These are phyloP conservation scores for Solen grandis DNA, from an alignment of 1,140 invertebrate genomes.

Conservation along the genomic window DNA sequence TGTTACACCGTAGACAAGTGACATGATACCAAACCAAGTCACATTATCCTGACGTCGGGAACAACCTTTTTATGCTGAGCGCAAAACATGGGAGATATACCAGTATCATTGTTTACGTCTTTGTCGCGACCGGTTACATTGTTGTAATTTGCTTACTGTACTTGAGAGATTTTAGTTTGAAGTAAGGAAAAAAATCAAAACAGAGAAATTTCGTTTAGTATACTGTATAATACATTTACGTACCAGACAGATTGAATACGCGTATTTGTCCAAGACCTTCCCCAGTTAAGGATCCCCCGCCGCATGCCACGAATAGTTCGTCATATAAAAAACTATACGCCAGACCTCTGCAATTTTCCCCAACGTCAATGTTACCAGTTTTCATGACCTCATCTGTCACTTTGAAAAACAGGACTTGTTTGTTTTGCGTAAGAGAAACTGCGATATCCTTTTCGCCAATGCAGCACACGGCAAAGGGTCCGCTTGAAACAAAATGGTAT, in stretches of 20 bases:
- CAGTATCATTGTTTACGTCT: too few relatives aligned
- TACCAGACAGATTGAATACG: constrained; percentile 23
- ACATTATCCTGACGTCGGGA: too few relatives aligned
- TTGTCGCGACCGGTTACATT: neutral
- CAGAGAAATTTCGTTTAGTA: neutral
- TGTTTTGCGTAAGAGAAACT: constrained; percentile 16
- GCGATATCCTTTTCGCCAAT: neutral
- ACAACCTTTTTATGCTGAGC: too few relatives aligned
- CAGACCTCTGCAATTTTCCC: constrained; percentile 30
- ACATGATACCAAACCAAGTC: too few relatives aligned
- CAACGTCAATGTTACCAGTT: neutral
- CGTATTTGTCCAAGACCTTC: constrained; percentile 36
- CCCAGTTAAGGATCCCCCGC: constrained; percentile 18
- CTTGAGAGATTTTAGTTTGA: neutral
- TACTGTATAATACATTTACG: neutral
- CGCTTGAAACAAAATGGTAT: neutral
- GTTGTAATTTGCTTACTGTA: neutral
- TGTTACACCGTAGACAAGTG: too few relatives aligned
- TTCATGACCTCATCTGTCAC: neutral
- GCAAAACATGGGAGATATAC: too few relatives aligned
- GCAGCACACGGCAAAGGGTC: constrained; percentile 24
- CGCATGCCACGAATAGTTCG: constrained; percentile 31
- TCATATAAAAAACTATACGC: neutral
- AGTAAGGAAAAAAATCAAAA: neutral
- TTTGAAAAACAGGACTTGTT: constrained; percentile 1